phyloP scores from a whole-genome alignment of 2,113 vertebrate species.

The Anseranas semipalmata region DNA sequence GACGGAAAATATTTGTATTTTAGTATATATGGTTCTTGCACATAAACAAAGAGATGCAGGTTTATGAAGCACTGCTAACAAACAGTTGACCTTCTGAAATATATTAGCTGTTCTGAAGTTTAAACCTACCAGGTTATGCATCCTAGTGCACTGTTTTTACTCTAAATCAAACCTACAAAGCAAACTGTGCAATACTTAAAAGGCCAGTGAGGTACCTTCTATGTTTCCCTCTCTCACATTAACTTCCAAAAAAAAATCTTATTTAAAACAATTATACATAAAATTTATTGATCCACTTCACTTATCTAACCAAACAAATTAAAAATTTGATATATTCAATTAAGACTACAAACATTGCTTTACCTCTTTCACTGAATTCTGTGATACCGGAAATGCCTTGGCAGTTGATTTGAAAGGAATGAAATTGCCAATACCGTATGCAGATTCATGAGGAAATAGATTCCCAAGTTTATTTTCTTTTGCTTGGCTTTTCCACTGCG shows the following conservation, averaged over 20 bases:
- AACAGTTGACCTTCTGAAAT: not conserved
- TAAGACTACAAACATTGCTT: not conserved
- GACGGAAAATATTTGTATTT: not conserved
- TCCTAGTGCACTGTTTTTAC: not conserved
- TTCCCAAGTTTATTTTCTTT: constrained; percentile 77
- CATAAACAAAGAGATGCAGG: not conserved
- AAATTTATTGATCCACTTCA: not conserved
- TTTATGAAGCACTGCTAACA: not conserved
- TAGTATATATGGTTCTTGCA: not conserved
- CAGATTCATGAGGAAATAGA: constrained; percentile 70
- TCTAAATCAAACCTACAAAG: not conserved
- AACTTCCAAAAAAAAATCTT: not conserved
- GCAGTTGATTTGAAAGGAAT: constrained; percentile 74
- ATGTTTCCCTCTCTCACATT: accelerated
- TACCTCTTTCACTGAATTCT: constrained; percentile 78
- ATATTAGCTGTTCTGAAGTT: not conserved
- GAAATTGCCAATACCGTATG: constrained; percentile 71
- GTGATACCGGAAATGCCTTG: constrained; percentile 67
- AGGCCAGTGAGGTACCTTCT: not conserved
- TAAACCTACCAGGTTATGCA: not conserved
- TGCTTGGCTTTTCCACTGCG: constrained; percentile 79
- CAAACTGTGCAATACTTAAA: not conserved
- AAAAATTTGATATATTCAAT: not conserved
- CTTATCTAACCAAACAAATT: not conserved
- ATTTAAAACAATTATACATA: not conserved